Conservation (phyloP, 2,888 invertebrate genomes). For the Chesias legatella region DNA sequence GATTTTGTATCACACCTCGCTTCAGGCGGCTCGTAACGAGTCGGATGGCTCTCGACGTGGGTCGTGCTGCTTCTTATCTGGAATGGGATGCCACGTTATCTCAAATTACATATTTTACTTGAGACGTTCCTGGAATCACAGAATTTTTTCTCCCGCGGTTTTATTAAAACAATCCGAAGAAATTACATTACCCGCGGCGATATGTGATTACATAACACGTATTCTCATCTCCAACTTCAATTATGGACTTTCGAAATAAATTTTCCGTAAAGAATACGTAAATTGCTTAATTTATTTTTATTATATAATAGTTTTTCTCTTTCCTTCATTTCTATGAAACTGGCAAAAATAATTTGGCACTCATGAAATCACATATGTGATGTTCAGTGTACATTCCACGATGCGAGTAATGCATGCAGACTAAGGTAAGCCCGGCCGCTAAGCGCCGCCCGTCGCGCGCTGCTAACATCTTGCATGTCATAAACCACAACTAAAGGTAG, state of each 20-base stretch:
- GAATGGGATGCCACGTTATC: conserved; percentile 78
- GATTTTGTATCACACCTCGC: conserved; percentile 81
- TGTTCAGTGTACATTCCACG: background rate
- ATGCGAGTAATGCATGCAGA: conserved; percentile 37
- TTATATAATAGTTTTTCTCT: too few species aligned
- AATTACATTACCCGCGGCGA: conserved; percentile 28
- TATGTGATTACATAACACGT: conserved; percentile 18
- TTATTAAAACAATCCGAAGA: conserved; percentile 42
- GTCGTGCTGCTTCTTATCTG: conserved; percentile 76
- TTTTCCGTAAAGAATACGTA: too few species aligned
- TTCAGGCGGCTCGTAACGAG: conserved; percentile 79
- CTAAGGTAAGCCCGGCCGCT: background rate
- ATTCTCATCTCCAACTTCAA: background rate
- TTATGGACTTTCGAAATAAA: too few species aligned
- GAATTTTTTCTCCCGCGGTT: conserved; percentile 52
- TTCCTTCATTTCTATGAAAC: too few species aligned
- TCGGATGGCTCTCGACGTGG: conserved; percentile 75
- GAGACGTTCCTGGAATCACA: conserved; percentile 64
- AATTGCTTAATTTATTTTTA: too few species aligned
- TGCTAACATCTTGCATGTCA: conserved; percentile 47
- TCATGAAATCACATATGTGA: too few species aligned
- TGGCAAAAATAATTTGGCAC: too few species aligned
- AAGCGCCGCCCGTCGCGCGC: conserved; percentile 19
- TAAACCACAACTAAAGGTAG: conserved; percentile 52
- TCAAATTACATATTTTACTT: conserved; percentile 80